Conservation (phyloP, 2,888 invertebrate species). For the Drosophila kambysellisi region DNA sequence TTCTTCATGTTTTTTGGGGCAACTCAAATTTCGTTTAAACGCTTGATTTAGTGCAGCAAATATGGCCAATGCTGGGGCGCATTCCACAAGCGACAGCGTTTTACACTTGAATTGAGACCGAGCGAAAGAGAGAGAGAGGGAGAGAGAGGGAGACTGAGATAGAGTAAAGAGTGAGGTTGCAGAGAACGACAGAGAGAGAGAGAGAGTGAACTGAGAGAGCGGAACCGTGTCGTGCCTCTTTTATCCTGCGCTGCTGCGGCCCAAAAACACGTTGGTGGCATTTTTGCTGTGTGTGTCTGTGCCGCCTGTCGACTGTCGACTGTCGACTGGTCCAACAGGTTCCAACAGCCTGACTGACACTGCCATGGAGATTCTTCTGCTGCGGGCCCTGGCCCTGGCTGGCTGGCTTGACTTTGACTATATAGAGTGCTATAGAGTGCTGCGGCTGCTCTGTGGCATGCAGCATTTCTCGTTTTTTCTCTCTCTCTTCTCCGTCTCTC, state of each 20-base stretch:
- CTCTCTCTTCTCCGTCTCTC: constrained; percentile 30
- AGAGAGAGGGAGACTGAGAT: constrained; percentile 8
- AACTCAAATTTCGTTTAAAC: constrained; percentile 80
- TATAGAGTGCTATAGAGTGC: constrained; percentile 3
- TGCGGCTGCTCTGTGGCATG: constrained; percentile 59
- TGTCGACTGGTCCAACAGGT: constrained; percentile 80
- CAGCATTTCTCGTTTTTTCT: constrained; percentile 61
- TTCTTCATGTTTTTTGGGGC: constrained; percentile 45
- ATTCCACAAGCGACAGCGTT: constrained; percentile 77
- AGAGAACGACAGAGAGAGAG: not conserved
- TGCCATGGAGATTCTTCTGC: constrained; percentile 63
- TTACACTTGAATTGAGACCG: constrained; percentile 68
- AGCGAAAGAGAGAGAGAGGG: not conserved
- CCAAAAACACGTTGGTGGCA: constrained; percentile 79
- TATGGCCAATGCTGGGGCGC: constrained; percentile 72
- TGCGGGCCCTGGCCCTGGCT: constrained; percentile 44
- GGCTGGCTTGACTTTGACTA: constrained; percentile 26
- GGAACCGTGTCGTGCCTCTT: constrained; percentile 36
- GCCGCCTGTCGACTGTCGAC: constrained; percentile 23
- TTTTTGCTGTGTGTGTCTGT: constrained; percentile 50
- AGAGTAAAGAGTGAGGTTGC: not conserved
- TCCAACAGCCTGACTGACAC: constrained; percentile 65
- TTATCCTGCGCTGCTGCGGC: constrained; percentile 43
- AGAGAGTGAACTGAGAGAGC: constrained; percentile 14
- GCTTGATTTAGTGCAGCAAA: constrained; percentile 79